These are phyloP conservation scores for Sinelater perroti DNA, from an alignment of 2,888 invertebrate species.

Conservation along the genomic window DNA sequence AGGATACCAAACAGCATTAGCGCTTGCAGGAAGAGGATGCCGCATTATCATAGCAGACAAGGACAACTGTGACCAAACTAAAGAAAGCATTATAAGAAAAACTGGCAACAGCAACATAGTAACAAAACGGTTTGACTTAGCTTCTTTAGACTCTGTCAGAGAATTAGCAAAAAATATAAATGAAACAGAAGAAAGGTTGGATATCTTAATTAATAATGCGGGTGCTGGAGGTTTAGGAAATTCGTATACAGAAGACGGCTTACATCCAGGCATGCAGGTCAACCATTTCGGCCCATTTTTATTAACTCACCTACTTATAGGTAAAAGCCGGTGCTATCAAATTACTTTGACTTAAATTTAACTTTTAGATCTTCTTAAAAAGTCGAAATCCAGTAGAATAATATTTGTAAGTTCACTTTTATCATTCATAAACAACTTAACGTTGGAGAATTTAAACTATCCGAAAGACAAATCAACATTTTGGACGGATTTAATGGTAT, in stretches of 20 bases:
- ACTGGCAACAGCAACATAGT: constrained; percentile 52
- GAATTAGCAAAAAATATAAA: constrained; percentile 68
- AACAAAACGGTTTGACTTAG: constrained; percentile 62
- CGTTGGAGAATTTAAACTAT: constrained; percentile 42
- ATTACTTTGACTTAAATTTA: background rate
- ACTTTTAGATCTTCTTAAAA: constrained; percentile 48
- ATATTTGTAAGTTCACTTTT: constrained; percentile 47
- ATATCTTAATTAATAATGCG: constrained; percentile 71
- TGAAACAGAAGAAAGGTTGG: constrained; percentile 63
- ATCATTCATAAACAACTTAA: constrained; percentile 31
- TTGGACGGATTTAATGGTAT: too few relatives aligned
- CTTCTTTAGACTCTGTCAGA: constrained; percentile 62
- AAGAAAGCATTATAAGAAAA: constrained; percentile 45
- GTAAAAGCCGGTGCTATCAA: constrained; percentile 3
- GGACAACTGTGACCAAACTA: constrained; percentile 47
- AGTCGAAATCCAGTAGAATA: constrained; percentile 54
- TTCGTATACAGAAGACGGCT: constrained; percentile 66
- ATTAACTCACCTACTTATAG: constrained; percentile 32
- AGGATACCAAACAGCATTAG: constrained; percentile 54
- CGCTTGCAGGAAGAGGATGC: constrained; percentile 60
- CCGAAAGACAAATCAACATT: constrained; percentile 54
- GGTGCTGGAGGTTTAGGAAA: constrained; percentile 58
- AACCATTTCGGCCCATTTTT: constrained; percentile 70
- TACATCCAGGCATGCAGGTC: constrained; percentile 69
- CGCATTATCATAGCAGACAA: constrained; percentile 64